These are phyloP conservation scores for Phrynosoma blainvillii DNA, from an alignment of 2,113 vertebrate species.

Conservation along the genomic window DNA sequence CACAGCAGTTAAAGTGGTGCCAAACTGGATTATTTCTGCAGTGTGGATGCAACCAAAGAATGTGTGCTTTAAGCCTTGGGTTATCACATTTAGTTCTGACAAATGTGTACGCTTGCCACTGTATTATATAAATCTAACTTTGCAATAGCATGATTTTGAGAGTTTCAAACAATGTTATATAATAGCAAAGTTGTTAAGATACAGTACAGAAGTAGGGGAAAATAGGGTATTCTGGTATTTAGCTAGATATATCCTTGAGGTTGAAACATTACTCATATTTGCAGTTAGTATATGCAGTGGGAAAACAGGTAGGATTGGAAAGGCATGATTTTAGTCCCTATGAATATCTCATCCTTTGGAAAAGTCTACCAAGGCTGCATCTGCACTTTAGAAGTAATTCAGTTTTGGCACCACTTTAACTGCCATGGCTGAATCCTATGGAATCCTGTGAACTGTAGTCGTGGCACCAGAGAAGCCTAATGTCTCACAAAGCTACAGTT, in stretches of 20 bases:
- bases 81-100: not conserved
- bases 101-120: not conserved
- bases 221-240: not conserved
- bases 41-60: too few species aligned
- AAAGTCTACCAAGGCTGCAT: not conserved
- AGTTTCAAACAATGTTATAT: not conserved
- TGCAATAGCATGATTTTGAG: not conserved
- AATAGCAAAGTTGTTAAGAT: not conserved
- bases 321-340: not conserved
- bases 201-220: not conserved
- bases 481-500: too few species aligned
- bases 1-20: too few species aligned
- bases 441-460: too few species aligned
- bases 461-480: not conserved
- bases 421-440: too few species aligned
- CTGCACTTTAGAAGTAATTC: not conserved
- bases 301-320: not conserved
- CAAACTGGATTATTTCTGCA: not conserved
- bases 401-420: too few species aligned
- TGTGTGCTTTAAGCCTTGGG: too few species aligned
- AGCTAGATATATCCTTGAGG: not conserved
- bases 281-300: not conserved
- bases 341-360: not conserved
- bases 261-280: not conserved
- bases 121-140: not conserved